Conservation (phyloP, 2,797 vertebrate genomes). For the Melanotaenia maccullochi region DNA sequence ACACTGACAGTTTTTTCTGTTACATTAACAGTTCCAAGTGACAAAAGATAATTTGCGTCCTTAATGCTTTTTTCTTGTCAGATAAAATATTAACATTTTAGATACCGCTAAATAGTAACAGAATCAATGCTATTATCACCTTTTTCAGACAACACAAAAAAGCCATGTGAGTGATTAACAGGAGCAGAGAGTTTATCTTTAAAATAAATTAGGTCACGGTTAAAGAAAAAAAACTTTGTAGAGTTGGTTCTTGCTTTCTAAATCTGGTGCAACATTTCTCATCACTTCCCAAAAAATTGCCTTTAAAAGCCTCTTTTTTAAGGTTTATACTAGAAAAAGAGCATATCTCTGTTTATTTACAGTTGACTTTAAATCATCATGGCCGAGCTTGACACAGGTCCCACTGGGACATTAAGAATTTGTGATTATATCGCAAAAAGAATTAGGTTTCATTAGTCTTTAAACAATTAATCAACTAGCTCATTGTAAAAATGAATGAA, state of each 20-base stretch:
- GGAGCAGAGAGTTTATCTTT: not conserved
- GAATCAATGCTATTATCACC: constrained; percentile 19
- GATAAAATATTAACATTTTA: constrained; percentile 4
- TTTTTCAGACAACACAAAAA: constrained; percentile 1
- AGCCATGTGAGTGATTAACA: constrained; percentile 7
- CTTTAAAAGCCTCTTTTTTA: not conserved
- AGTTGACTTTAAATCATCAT: constrained; percentile 13
- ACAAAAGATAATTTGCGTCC: constrained; percentile 23
- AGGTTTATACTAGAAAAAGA: not conserved
- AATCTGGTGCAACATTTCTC: not conserved
- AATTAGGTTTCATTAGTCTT: constrained; percentile 13
- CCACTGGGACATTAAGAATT: constrained; percentile 11
- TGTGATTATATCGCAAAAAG: not conserved
- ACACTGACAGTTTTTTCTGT: not conserved
- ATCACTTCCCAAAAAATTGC: not conserved
- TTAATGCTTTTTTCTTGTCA: constrained; percentile 38
- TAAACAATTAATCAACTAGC: not conserved
- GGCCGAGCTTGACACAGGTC: constrained; percentile 26
- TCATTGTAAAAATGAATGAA: not conserved
- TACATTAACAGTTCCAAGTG: not conserved
- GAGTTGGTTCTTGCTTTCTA: not conserved
- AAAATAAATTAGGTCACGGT: constrained; percentile 8
- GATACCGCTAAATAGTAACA: not conserved
- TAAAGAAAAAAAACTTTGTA: constrained; percentile 15
- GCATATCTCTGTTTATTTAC: constrained; percentile 38